These are phyloP conservation scores for Eupithecia pulchellata DNA, from an alignment of 2,888 invertebrate genomes.

Conservation along the genomic window DNA sequence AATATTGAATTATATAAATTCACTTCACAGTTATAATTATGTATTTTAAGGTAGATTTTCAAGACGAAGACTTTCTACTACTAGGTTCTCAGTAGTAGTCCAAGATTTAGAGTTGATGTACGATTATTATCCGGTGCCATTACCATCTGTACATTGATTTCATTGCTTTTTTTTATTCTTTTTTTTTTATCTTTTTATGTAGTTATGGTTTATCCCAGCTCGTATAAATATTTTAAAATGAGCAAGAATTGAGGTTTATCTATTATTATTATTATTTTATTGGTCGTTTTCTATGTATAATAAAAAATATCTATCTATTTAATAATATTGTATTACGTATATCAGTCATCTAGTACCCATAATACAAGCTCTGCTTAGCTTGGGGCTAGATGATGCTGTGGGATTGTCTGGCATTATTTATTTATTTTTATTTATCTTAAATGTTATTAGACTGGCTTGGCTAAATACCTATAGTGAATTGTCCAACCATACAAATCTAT, in stretches of 20 bases:
- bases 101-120: neutral
- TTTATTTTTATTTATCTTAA: too few relatives aligned
- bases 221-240: neutral
- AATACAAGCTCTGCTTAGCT: too few relatives aligned
- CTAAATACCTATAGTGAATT: neutral
- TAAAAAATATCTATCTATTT: too few relatives aligned
- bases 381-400: too few relatives aligned
- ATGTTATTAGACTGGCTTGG: neutral
- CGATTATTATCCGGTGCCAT: neutral
- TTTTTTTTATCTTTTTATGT: too few relatives aligned
- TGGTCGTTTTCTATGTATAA: too few relatives aligned
- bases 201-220: neutral
- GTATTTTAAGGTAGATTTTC: neutral
- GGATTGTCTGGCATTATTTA: too few relatives aligned
- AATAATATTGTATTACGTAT: too few relatives aligned
- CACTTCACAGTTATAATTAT: neutral
- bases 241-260: neutral
- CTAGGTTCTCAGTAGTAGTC: neutral
- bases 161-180: neutral
- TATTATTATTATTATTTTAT: too few relatives aligned
- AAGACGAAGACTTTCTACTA: neutral
- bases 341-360: too few relatives aligned
- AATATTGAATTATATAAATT: conserved; percentile 13
- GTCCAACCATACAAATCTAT: neutral
- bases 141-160: neutral